phyloP scores from a whole-genome alignment of 2,113 vertebrate genomes.

The Mungos mungo region DNA sequence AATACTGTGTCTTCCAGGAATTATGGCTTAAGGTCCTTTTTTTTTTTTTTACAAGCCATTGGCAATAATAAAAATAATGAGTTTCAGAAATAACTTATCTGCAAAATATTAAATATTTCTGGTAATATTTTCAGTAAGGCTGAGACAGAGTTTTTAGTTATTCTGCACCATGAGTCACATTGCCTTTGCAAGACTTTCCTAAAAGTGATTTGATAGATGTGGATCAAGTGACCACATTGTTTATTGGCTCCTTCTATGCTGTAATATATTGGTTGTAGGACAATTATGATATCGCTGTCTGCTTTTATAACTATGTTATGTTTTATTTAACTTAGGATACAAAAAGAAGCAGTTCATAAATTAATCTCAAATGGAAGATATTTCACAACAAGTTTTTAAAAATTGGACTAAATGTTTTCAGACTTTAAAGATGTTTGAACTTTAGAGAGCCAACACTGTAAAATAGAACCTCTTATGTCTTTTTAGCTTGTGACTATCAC shows the following conservation, averaged over 20 bases:
- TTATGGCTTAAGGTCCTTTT: not conserved
- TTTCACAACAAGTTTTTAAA: not conserved
- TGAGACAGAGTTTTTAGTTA: not conserved
- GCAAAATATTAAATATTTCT: not conserved
- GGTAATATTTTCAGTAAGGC: not conserved
- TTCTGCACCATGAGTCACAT: not conserved
- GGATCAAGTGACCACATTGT: not conserved
- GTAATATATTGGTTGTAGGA: not conserved
- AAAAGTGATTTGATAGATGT: not conserved
- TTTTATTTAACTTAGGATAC: not conserved
- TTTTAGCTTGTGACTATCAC: not conserved
- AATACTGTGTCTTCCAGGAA: not conserved
- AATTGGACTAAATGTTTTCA: not conserved
- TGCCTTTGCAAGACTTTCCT: not conserved
- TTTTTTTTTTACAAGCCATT: not conserved
- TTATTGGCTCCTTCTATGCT: not conserved
- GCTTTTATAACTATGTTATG: not conserved
- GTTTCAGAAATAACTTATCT: not conserved
- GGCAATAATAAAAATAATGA: not conserved
- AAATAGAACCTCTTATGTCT: not conserved
- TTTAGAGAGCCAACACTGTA: not conserved
- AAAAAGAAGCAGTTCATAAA: not conserved
- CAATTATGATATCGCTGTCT: not conserved
- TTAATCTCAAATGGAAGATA: not conserved
- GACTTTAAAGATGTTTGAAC: not conserved